These are phyloP conservation scores for Beaufortia kweichowensis DNA, from an alignment of 2,113 vertebrate genomes.

Conservation along the genomic window DNA sequence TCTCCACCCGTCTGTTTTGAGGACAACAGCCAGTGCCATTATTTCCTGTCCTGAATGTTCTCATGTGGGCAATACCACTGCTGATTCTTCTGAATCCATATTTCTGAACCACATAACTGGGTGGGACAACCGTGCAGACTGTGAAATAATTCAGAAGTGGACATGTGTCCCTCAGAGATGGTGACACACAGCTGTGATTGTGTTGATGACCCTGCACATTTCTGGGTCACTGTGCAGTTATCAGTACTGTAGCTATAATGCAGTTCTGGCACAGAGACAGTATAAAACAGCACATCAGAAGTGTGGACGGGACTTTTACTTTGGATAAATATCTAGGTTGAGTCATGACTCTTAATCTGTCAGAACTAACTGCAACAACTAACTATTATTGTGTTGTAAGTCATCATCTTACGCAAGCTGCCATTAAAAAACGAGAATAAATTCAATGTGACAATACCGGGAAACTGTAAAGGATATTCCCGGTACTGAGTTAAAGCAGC, in stretches of 20 bases:
- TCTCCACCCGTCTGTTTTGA: neutral
- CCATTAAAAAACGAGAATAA: conserved; percentile 13
- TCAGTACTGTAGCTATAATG: conserved; percentile 18
- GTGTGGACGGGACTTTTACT: conserved; percentile 2
- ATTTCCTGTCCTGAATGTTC: neutral
- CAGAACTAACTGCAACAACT: conserved; percentile 19
- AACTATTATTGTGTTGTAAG: conserved; percentile 25
- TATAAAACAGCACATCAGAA: neutral
- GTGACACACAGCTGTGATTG: conserved; percentile 3
- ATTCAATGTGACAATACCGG: neutral
- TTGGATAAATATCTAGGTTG: conserved; percentile 17
- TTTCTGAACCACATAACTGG: neutral
- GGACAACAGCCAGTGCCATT: neutral
- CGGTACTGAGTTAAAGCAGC: conserved; percentile 1
- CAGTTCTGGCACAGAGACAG: neutral
- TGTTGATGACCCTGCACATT: conserved; percentile 25
- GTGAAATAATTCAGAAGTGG: conserved; percentile 13
- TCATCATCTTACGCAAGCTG: neutral
- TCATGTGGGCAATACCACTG: neutral
- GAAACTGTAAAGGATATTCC: conserved; percentile 13
- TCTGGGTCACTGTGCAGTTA: conserved; percentile 38
- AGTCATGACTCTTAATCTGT: conserved; percentile 19
- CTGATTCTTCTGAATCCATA: neutral
- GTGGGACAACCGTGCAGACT: conserved; percentile 5
- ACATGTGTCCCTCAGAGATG: conserved; percentile 17